phyloP scores from a whole-genome alignment of 2,888 invertebrate genomes.

The Dolomedes plantarius region DNA sequence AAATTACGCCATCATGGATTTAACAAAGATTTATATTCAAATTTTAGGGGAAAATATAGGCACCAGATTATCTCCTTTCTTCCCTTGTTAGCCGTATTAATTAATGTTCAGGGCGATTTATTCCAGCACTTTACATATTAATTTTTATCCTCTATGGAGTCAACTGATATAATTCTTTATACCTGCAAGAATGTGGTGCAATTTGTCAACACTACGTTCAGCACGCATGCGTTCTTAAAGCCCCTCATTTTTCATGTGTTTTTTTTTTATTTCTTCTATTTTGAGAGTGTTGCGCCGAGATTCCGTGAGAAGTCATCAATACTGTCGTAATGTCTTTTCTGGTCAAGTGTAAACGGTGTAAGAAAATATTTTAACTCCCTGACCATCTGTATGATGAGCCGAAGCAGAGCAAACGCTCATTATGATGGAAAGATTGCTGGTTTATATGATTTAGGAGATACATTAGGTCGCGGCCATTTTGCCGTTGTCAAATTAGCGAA shows the following conservation, averaged over 20 bases:
- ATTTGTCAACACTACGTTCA: too few species aligned
- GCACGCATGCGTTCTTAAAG: background rate
- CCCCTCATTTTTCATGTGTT: background rate
- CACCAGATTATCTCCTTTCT: too few species aligned
- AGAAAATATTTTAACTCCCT: slow-evolving; percentile 29
- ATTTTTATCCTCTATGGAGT: too few species aligned
- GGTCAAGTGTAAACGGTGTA: slow-evolving; percentile 29
- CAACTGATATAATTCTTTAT: too few species aligned
- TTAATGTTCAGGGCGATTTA: too few species aligned
- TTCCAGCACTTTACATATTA: too few species aligned
- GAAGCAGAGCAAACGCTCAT: slow-evolving; percentile 60
- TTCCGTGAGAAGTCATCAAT: slow-evolving; percentile 1
- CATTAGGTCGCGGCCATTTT: slow-evolving; percentile 98
- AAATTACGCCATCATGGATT: too few species aligned
- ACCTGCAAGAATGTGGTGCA: too few species aligned
- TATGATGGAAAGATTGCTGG: slow-evolving; percentile 81
- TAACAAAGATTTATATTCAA: too few species aligned
- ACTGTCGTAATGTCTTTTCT: slow-evolving; percentile 50
- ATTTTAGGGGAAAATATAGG: too few species aligned
- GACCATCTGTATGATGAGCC: slow-evolving; percentile 67
- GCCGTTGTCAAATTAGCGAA: slow-evolving; percentile 98
- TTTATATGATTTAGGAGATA: slow-evolving; percentile 95
- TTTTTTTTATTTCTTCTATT: slow-evolving; percentile 22
- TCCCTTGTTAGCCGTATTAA: too few species aligned
- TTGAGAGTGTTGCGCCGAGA: slow-evolving; percentile 13